Base-by-base conservation (phyloP, 1,140 invertebrate species). In the Pseudobourletiella spinata region DNA sequence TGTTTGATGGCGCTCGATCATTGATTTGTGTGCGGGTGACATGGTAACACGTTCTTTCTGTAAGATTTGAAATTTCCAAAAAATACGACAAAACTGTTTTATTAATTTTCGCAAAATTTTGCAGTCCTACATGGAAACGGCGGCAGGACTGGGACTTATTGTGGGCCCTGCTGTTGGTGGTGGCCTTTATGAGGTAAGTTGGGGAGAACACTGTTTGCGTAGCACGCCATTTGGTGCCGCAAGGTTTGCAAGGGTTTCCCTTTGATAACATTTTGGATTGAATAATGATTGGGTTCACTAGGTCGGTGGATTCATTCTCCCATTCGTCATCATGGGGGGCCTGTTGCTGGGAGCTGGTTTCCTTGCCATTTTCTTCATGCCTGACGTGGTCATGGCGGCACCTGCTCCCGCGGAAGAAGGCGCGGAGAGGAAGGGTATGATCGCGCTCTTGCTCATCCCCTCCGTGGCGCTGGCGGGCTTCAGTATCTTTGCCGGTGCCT, bases 141-240 rank as follows among this genome's bases (percentile, higher is more conserved):
- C 89, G 72, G 91, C 90, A 73, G 91, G 91, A 0, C 74, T 95
- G 0, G 91, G 91, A 1, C 79, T 90, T n/a, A 92, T 91, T 55
- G 86, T 88, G 3, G 90, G 89, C 1, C 90, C 90, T 0, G 88
- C 87, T 1, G 79, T 92, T 11, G 89, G 89, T 1, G 89, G 89
- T 2, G 82, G 83, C 3, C 76, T 94, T 0, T 93, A 87, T 73
- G 75, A 83, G n/a, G n/a, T n/a, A n/a, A n/a, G n/a, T n/a, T n/a
- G n/a, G n/a, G n/a, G n/a, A n/a, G n/a, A n/a, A n/a, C n/a, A n/a
- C n/a, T n/a, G 75, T n/a, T n/a, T n/a, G n/a, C n/a, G n/a, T n/a
- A n/a, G n/a, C n/a, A n/a, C n/a, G n/a, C n/a, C n/a, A n/a, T n/a
- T n/a, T n/a, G n/a, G n/a, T n/a, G n/a, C n/a, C n/a, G n/a, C n/a